Conservation (phyloP, 2,113 vertebrate genomes). For the Malurus elegans region DNA sequence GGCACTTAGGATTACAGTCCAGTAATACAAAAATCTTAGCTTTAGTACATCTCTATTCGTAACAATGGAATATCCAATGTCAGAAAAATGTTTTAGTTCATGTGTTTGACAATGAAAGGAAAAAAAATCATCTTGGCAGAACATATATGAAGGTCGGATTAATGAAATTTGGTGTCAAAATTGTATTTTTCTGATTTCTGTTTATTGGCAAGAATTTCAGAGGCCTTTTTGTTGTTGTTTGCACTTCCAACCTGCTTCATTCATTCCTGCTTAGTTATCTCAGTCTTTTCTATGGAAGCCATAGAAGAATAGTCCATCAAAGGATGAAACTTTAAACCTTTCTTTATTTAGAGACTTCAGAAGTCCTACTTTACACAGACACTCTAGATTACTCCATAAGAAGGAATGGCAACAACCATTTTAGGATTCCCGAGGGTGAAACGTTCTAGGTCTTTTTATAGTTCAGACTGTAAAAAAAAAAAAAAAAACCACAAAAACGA, state of each 20-base stretch:
- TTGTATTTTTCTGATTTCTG: neutral
- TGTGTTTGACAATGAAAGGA: neutral
- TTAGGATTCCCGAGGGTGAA: neutral
- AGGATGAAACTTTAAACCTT: neutral
- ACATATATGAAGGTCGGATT: neutral
- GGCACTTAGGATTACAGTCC: neutral
- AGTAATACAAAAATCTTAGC: neutral
- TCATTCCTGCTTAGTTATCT: neutral
- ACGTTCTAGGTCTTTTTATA: constrained; percentile 15
- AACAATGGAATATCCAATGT: neutral
- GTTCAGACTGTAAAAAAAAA: constrained; percentile 55
- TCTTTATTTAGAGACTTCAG: constrained; percentile 4
- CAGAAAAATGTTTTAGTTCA: neutral
- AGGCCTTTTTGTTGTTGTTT: neutral
- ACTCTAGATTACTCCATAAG: neutral
- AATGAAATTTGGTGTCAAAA: neutral
- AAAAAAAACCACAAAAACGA: constrained; percentile 42
- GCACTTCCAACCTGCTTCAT: neutral
- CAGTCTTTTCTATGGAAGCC: neutral
- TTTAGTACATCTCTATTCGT: neutral
- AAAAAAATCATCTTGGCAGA: neutral
- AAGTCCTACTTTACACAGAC: neutral
- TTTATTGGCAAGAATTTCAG: neutral
- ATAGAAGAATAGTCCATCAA: neutral
- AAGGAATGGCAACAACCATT: neutral